Evolutionary conservation across 2,113 vertebrate genomes (phyloP).

Genomic region (Isurus oxyrinchus): DNA sequence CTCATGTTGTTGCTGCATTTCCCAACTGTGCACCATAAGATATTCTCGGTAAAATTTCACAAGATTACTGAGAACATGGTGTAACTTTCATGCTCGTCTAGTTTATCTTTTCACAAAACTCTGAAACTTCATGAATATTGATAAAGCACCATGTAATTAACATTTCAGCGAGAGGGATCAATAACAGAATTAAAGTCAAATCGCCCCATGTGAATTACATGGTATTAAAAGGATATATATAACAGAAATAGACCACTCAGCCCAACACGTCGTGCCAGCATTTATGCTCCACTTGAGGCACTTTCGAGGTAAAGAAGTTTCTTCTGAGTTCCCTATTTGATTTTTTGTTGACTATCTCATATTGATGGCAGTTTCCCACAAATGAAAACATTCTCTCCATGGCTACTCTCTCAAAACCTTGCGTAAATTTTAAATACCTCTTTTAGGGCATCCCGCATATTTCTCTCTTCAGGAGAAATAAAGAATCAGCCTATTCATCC

Average conservation of each 20-base stretch:
- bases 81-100: neutral
- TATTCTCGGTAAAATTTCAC: constrained; percentile 12
- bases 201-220: neutral
- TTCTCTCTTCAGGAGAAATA: too few relatives aligned
- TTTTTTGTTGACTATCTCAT: neutral
- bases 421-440: too few relatives aligned
- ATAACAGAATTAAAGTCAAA: constrained; percentile 24
- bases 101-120: neutral
- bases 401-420: too few relatives aligned
- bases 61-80: constrained; percentile 1
- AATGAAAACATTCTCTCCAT: too few relatives aligned
- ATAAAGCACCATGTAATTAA: constrained; percentile 28
- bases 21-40: neutral
- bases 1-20: neutral
- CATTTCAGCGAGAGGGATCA: constrained; percentile 7
- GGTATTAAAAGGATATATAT: neutral
- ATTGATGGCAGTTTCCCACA: neutral
- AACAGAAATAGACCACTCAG: neutral
- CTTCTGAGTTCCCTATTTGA: neutral
- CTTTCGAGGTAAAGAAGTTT: neutral
- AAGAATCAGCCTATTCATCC: too few relatives aligned
- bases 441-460: too few relatives aligned
- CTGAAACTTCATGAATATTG: constrained; percentile 30
- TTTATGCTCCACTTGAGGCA: neutral
- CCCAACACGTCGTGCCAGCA: neutral